These are phyloP conservation scores for Rhopalosiphum nymphaeae DNA, from an alignment of 2,888 invertebrate genomes.

Conservation along the genomic window DNA sequence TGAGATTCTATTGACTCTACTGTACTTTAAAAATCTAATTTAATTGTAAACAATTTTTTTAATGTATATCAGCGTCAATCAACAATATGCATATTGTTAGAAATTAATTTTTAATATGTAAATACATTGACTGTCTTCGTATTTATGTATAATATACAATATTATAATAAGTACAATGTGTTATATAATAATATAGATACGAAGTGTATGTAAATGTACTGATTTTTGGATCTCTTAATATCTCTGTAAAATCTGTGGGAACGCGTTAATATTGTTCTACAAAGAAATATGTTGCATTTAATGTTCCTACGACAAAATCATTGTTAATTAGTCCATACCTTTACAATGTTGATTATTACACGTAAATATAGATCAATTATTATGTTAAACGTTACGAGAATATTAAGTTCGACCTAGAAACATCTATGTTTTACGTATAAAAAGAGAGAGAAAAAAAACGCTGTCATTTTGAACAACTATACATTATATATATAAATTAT, in stretches of 20 bases:
- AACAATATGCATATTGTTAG: constrained; percentile 37
- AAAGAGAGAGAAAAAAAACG: constrained; percentile 8
- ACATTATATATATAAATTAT: neutral
- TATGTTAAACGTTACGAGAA: constrained; percentile 9
- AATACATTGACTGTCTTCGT: constrained; percentile 59
- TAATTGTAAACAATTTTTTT: constrained; percentile 29
- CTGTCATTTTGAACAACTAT: constrained; percentile 3
- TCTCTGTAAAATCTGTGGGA: constrained; percentile 44
- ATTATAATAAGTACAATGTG: neutral
- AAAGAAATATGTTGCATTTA: constrained; percentile 32
- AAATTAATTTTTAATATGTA: constrained; percentile 46
- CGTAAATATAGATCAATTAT: constrained; percentile 41
- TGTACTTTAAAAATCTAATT: constrained; percentile 22
- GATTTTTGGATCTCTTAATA: constrained; percentile 62
- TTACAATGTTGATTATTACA: constrained; percentile 28
- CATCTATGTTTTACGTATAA: constrained; percentile 5
- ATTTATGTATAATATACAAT: constrained; percentile 23
- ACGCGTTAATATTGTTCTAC: constrained; percentile 26
- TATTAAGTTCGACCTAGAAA: constrained; percentile 23
- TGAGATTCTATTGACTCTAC: neutral
- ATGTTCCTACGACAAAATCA: constrained; percentile 44
- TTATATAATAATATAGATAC: constrained; percentile 4
- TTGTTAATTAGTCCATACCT: constrained; percentile 29
- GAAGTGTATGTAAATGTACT: constrained; percentile 59
- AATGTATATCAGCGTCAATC: constrained; percentile 50